Evolutionary conservation across 2,797 vertebrate species (phyloP), one percentile per base, ranked within the genome.

Genomic region (Danio tinwini): DNA sequence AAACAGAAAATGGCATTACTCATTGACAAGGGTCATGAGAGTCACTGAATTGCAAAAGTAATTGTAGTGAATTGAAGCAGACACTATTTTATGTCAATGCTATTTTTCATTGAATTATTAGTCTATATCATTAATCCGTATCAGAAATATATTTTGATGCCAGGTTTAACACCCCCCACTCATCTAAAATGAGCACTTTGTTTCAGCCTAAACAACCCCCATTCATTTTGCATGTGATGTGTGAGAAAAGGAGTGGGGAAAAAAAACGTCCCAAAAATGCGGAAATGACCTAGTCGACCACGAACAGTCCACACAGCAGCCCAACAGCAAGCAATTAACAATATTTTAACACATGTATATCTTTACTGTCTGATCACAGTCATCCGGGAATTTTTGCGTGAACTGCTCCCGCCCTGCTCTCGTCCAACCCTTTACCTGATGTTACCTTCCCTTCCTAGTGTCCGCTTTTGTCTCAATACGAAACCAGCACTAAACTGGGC

Each of bases 261-360:
- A 29, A 78, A 61, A 71, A 70, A 67, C 42, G 40, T 39, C 52
- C 19, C 29, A 81, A 81, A 78, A 77, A 83, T 76, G 58, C 82
- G 77, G 76, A 73, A 58, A 67, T 81, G 69, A 59, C 21, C 62
- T 40, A n/a, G 64, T 50, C 59, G 83, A 82, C 92, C 92, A 92
- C 92, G 91, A 92, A 91, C 92, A 90, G 56, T 59, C 19, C 86
- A 42, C 6, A 64, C 64, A 75, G 74, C 90, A 93, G 91, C 92
- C 69, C 47, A 21, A 55, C 19, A 76, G 39, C 39, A 11, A 63
- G 45, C 19, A 68, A 42, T 42, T 42, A 45, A 52, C 65, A 78
- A 29, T 90, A 91, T 84, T 63, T 64, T 70, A 80, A 61, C 49
- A 64, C 64, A 39, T 39, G n/a, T 64, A 67, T 9, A n/a, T 52